Evolutionary conservation across 2,113 vertebrate genomes (phyloP), one percentile per base, ranked within the genome.

Genomic region (Etia nguti): DNA sequence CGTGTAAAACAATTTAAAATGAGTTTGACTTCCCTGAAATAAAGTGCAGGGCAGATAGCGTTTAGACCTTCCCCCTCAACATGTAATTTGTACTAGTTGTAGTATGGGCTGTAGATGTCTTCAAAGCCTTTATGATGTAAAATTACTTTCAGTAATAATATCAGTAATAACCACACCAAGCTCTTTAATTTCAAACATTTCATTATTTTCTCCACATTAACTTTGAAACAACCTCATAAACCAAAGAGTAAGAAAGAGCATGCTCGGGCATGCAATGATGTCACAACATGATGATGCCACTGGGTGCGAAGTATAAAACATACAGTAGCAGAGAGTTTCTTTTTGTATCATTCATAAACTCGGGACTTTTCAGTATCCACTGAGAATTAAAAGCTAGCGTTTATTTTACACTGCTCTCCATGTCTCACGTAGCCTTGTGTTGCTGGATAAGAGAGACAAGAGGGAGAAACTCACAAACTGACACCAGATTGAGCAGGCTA

Each of bases 211-310:
- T 96, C 94, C 92, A 96, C 95, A 92, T 93, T 95, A 95, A 96
- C 94, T 96, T 96, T 82, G 94, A 96, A 96, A 96, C 96, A 96
- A 96, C 95, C 94, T 96, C 96, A 96, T 96, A 96, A 97, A 96
- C 95, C 96, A 96, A 96, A 96, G 96, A 93, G 96, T 97, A 96
- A 96, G 95, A 97, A 97, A 97, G 94, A 95, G 96, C 96, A 96
- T 97, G 96, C 96, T 96, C 79, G 88, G 95, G 96, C 96, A 97
- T 97, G 96, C 96, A 97, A 97, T 97, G 95, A 96, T 96, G 93
- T 96, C 96, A 97, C 96, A 96, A 97, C 96, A 96, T 96, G 95
- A 96, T 96, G 96, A 96, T 96, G 96, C 94, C 96, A 97, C 95
- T 90, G 91, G 95, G 95, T 96, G 95, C 95, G 88, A 94, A 96